Evolutionary conservation across 2,888 invertebrate genomes (phyloP).

Genomic region (Nebria brevicollis): DNA sequence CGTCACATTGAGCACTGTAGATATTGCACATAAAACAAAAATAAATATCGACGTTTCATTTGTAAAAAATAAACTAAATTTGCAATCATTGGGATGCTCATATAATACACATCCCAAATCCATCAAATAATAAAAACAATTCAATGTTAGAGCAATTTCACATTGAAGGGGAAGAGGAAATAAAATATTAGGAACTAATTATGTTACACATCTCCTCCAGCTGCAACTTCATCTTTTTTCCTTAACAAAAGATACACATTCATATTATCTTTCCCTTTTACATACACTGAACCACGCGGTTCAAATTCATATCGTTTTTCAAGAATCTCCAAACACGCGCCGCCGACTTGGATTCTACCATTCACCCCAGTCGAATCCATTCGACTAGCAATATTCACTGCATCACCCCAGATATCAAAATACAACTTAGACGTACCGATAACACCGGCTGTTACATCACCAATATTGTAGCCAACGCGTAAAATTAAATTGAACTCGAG

Average conservation of each 20-base stretch:
- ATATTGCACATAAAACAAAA: background rate
- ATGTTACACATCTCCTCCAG: conserved; percentile 21
- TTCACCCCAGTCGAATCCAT: conserved; percentile 97
- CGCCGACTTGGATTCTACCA: conserved; percentile 85
- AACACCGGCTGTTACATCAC: conserved; percentile 96
- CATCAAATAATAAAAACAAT: conserved; percentile 20
- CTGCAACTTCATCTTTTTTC: conserved; percentile 60
- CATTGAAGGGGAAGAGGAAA: conserved; percentile 35
- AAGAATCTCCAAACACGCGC: conserved; percentile 77
- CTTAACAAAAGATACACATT: conserved; percentile 81
- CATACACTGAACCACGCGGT: conserved; percentile 91
- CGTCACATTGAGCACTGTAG: background rate
- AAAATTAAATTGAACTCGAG: conserved; percentile 89
- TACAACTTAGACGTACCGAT: conserved; percentile 96
- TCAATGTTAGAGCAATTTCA: conserved; percentile 40
- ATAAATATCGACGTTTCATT: background rate
- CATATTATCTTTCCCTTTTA: conserved; percentile 97
- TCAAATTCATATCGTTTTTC: conserved; percentile 85
- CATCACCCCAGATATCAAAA: conserved; percentile 99
- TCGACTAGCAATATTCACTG: conserved; percentile 95
- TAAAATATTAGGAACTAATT: conserved; percentile 42
- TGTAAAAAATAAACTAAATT: background rate
- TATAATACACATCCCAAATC: background rate
- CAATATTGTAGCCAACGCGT: conserved; percentile 90
- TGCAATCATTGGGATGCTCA: conserved; percentile 2